Evolutionary conservation across 2,888 invertebrate species (phyloP).

Genomic region (Spialia ferax): DNA sequence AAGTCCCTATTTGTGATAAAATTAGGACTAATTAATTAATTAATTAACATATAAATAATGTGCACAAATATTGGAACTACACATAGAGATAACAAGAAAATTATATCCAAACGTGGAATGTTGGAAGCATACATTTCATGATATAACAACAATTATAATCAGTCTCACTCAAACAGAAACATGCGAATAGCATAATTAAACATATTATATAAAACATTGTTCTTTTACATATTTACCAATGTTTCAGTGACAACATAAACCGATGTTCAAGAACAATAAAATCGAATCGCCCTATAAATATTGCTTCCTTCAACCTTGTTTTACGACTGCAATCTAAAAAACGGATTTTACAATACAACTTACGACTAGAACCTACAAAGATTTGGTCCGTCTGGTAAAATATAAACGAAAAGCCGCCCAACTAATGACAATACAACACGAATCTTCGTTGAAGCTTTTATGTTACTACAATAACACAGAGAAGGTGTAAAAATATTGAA

Average conservation of each 20-base stretch:
- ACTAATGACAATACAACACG: constrained; percentile 42
- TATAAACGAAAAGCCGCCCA: constrained; percentile 60
- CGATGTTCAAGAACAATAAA: constrained; percentile 27
- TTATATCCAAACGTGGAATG: not conserved
- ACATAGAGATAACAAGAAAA: too few relatives aligned
- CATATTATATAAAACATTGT: constrained; percentile 49
- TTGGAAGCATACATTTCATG: constrained; percentile 38
- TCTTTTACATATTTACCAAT: constrained; percentile 53
- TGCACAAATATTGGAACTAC: too few relatives aligned
- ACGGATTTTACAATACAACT: constrained; percentile 56
- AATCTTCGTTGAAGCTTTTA: constrained; percentile 27
- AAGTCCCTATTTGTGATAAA: too few relatives aligned
- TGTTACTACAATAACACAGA: constrained; percentile 16
- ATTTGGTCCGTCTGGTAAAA: constrained; percentile 69
- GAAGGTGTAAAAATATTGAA: constrained; percentile 14
- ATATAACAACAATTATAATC: constrained; percentile 74
- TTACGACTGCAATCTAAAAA: constrained; percentile 58
- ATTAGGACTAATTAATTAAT: too few relatives aligned
- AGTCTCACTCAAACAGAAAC: constrained; percentile 81
- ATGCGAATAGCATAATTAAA: constrained; percentile 60
- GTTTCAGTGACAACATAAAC: constrained; percentile 41
- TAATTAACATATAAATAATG: not conserved
- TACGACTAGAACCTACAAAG: constrained; percentile 75
- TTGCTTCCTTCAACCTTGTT: constrained; percentile 36
- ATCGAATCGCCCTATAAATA: constrained; percentile 41